These are phyloP conservation scores for Tetramorium alpestre DNA, from an alignment of 1,140 invertebrate genomes.

Conservation along the genomic window DNA sequence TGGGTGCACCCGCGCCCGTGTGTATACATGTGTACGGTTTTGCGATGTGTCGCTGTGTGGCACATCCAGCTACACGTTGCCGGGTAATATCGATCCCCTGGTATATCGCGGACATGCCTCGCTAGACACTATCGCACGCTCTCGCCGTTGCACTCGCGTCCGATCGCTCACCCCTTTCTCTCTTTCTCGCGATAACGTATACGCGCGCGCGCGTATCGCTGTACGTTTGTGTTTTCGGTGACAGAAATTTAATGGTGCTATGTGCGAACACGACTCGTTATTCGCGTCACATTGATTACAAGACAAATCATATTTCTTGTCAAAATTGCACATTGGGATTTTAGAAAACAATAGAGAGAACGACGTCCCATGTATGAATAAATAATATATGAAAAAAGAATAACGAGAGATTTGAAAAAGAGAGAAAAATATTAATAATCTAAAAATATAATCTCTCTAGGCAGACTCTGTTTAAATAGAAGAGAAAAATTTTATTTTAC, in stretches of 20 bases:
- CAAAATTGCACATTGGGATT: neutral
- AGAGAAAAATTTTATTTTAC: neutral
- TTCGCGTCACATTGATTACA: neutral
- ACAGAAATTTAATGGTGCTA: constrained; percentile 22
- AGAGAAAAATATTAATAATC: neutral
- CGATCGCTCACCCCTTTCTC: constrained; percentile 33
- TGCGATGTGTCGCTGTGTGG: constrained; percentile 6
- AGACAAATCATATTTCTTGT: neutral
- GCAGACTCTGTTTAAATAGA: neutral
- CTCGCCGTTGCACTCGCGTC: constrained; percentile 29
- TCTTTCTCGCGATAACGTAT: constrained; percentile 1
- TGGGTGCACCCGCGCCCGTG: neutral
- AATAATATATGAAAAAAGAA: neutral
- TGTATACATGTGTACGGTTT: neutral
- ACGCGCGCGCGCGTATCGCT: constrained; percentile 17
- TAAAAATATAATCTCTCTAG: neutral
- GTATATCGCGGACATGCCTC: constrained; percentile 74
- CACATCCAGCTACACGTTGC: constrained; percentile 55
- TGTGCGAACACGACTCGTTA: constrained; percentile 4
- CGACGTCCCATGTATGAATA: neutral
- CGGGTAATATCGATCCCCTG: constrained; percentile 75
- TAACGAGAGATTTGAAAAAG: neutral
- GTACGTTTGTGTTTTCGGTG: constrained; percentile 17
- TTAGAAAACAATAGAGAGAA: neutral
- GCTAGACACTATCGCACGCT: constrained; percentile 62